phyloP scores from a whole-genome alignment of 1,140 invertebrate genomes.

The Brachionus koreanus region DNA sequence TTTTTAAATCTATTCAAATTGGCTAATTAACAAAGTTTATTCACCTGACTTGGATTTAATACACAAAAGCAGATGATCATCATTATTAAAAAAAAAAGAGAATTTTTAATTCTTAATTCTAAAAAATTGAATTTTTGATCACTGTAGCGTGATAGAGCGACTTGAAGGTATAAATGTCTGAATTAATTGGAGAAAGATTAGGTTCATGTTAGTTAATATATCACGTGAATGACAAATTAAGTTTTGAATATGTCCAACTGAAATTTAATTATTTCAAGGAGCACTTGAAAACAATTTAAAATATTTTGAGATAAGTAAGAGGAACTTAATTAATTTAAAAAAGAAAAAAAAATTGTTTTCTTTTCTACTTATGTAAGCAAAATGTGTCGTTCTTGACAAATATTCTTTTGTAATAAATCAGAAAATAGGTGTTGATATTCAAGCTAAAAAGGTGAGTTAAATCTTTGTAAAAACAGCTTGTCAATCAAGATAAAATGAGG shows the following conservation, averaged over 20 bases:
- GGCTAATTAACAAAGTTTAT: background rate
- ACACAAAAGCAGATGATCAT: background rate
- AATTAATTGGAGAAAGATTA: background rate
- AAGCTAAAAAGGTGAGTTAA: background rate
- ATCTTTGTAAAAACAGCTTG: background rate
- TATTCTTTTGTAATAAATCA: background rate
- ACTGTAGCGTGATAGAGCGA: background rate
- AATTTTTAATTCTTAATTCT: background rate
- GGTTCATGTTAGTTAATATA: background rate
- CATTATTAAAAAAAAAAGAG: background rate
- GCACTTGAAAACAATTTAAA: background rate
- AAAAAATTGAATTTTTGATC: background rate
- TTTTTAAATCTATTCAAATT: background rate
- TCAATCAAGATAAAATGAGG: background rate
- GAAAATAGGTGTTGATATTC: background rate
- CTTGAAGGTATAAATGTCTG: constrained; percentile 13
- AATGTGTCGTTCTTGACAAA: background rate
- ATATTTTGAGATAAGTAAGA: background rate
- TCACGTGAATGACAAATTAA: background rate
- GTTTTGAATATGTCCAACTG: background rate
- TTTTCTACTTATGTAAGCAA: background rate
- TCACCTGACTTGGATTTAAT: background rate
- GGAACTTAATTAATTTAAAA: background rate
- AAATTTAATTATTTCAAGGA: background rate
- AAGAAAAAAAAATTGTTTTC: background rate